Conservation (phyloP, 1,140 invertebrate species). For the Drosophila trapezifrons region DNA sequence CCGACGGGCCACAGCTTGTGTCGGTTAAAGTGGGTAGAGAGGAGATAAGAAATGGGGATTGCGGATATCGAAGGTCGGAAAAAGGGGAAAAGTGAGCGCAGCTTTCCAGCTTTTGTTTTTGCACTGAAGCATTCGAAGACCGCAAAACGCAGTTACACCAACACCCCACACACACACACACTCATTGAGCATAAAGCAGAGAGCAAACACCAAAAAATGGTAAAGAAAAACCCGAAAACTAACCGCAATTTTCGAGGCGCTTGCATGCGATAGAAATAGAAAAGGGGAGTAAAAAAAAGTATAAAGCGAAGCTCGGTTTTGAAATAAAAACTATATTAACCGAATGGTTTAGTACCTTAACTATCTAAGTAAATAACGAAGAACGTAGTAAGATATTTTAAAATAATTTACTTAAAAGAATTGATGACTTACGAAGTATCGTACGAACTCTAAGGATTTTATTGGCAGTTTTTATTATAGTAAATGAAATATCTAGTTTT, state of each 20-base stretch:
- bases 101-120: constrained; percentile 81
- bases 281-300: constrained; percentile 6
- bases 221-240: constrained; percentile 50
- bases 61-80: constrained; percentile 6
- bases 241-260: constrained; percentile 80
- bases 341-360: constrained; percentile 12
- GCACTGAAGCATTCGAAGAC: constrained; percentile 54
- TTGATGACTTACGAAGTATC: no score
- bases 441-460: no score
- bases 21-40: constrained; percentile 46
- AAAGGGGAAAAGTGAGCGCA: constrained; percentile 41
- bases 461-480: no score
- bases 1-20: constrained; percentile 71
- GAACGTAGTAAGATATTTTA: no score
- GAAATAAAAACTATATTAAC: not conserved
- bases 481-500: no score
- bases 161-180: constrained; percentile 35
- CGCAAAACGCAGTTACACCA: constrained; percentile 72
- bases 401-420: no score
- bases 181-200: constrained; percentile 23
- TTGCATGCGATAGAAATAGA: constrained; percentile 65
- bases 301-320: constrained; percentile 8
- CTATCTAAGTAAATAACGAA: not conserved
- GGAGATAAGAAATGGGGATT: constrained; percentile 19
- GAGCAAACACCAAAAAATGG: constrained; percentile 40